Evolutionary conservation across 2,797 vertebrate genomes (phyloP).

Genomic region (Vireo griseus): DNA sequence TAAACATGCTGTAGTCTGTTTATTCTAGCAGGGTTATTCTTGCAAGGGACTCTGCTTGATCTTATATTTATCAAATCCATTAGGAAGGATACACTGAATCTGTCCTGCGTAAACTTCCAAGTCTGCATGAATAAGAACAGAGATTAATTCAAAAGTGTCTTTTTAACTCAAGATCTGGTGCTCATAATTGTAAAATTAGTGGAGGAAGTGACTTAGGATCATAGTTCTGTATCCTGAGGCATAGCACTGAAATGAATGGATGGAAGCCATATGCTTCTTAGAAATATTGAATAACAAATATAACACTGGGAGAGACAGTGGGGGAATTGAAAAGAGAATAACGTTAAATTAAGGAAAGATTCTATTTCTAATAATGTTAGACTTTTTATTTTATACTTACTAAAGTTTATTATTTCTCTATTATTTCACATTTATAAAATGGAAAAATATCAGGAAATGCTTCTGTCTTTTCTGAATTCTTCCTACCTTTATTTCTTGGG

Average conservation of each 20-base stretch:
- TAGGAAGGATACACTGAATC: background rate
- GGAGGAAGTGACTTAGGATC: background rate
- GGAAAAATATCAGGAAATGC: background rate
- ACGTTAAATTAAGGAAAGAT: background rate
- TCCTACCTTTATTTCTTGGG: background rate
- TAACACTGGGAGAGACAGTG: background rate
- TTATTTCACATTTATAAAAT: background rate
- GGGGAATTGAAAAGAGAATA: background rate
- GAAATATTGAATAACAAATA: background rate
- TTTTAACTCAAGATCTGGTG: background rate
- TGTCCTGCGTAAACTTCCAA: background rate
- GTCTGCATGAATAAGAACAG: background rate
- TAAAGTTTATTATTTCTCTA: background rate
- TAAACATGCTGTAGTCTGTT: background rate
- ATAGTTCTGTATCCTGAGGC: background rate
- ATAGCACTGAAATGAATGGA: background rate
- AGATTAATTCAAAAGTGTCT: background rate
- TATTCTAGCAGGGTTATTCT: background rate
- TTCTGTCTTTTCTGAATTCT: background rate
- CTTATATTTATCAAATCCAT: background rate
- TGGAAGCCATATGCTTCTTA: background rate
- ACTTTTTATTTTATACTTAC: background rate
- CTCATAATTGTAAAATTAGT: background rate
- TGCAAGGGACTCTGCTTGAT: background rate
- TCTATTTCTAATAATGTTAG: background rate